Evolutionary conservation across 2,797 vertebrate species (phyloP).

Genomic region (Sebastolobus alascanus): DNA sequence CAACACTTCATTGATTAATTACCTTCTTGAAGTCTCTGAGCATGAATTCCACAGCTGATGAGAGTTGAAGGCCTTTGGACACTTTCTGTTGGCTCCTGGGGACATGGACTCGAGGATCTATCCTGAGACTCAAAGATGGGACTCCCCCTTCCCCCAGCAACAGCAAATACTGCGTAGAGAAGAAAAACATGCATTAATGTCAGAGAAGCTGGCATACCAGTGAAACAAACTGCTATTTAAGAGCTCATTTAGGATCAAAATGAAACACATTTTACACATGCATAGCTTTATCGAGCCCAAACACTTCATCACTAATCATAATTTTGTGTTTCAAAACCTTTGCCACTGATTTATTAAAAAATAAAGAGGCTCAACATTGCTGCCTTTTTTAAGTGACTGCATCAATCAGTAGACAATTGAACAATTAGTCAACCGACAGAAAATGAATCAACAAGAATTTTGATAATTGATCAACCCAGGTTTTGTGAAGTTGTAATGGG

Average conservation of each 20-base stretch:
- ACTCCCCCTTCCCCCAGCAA: background rate
- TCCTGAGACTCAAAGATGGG: background rate
- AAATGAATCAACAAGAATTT: background rate
- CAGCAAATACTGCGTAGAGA: background rate
- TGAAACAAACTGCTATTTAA: background rate
- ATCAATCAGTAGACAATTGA: background rate
- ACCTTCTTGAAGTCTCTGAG: background rate
- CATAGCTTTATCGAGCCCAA: background rate
- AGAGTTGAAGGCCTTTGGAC: background rate
- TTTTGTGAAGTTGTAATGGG: background rate
- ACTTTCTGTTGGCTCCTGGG: background rate
- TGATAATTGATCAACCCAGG: background rate
- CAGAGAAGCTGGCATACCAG: background rate
- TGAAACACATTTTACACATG: background rate
- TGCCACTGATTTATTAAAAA: background rate
- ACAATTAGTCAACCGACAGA: background rate
- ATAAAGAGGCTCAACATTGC: background rate
- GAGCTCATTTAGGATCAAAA: background rate
- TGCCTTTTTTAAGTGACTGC: background rate
- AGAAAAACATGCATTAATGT: background rate
- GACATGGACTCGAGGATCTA: background rate
- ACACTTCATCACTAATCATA: background rate
- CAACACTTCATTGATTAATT: conserved; percentile 29
- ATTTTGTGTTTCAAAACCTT: background rate
- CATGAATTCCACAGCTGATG: conserved; percentile 9